Evolutionary conservation across 2,113 vertebrate species (phyloP).

Genomic region (Bolborhynchus lineola): DNA sequence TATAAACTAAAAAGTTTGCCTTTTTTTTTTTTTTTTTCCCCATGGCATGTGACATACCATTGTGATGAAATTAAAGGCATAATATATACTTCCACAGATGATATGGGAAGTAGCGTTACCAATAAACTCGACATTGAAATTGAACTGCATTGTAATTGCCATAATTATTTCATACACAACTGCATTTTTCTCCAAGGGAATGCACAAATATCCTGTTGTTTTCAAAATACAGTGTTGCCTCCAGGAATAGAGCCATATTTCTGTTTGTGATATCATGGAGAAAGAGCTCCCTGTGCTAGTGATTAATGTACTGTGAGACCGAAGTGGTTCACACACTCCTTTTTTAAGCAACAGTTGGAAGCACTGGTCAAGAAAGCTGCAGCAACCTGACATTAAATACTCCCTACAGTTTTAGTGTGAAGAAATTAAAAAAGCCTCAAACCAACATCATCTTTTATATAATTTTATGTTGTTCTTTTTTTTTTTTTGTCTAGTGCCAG

Average conservation of each 20-base stretch:
- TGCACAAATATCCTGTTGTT: not conserved
- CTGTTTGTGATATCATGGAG: not conserved
- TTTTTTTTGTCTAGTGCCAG: not conserved
- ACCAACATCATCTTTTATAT: accelerated
- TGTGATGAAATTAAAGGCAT: not conserved
- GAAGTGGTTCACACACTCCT: not conserved
- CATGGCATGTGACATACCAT: not conserved
- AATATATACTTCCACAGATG: not conserved
- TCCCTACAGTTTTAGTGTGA: not conserved
- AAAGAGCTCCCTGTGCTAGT: not conserved
- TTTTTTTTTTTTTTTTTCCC: not conserved
- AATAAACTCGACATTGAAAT: not conserved
- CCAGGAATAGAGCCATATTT: not conserved
- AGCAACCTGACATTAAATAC: not conserved
- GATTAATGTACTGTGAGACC: not conserved
- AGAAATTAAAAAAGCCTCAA: not conserved
- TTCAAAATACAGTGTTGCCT: not conserved
- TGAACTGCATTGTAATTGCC: not conserved
- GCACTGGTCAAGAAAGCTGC: not conserved
- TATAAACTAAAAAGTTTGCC: not conserved
- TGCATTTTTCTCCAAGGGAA: not conserved
- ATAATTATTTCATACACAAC: not conserved
- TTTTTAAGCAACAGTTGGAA: not conserved
- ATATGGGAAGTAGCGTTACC: not conserved
- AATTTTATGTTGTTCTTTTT: not conserved